phyloP scores from a whole-genome alignment of 1,140 invertebrate species.

The Drosophila burlai region DNA sequence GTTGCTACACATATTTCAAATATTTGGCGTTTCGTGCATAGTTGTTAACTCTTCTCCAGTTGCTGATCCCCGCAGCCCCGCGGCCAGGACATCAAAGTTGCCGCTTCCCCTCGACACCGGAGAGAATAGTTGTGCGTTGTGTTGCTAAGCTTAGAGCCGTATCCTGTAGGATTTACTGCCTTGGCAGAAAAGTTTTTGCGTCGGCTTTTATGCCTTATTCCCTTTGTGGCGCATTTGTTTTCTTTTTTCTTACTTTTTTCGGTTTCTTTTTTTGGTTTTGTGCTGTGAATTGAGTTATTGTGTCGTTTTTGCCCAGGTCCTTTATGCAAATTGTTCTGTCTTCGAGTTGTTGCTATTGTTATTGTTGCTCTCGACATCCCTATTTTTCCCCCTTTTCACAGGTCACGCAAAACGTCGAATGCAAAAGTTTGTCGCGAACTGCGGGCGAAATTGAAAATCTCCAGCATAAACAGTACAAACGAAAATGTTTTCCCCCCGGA shows the following conservation, averaged over 20 bases:
- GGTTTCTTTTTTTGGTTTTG: slow-evolving; percentile 43
- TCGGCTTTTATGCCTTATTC: slow-evolving; percentile 63
- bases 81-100: slow-evolving; percentile 63
- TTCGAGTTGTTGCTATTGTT: slow-evolving; percentile 38
- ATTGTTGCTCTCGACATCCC: slow-evolving; percentile 6
- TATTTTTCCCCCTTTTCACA: slow-evolving; percentile 27
- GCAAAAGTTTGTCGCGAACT: slow-evolving; percentile 35
- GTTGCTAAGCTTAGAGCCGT: slow-evolving; percentile 54
- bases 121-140: slow-evolving; percentile 64
- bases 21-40: slow-evolving; percentile 65
- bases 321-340: slow-evolving; percentile 69
- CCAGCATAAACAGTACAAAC: slow-evolving; percentile 38
- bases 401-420: slow-evolving; percentile 33
- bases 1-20: slow-evolving; percentile 72
- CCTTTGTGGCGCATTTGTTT: slow-evolving; percentile 62
- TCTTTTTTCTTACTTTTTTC: slow-evolving; percentile 18
- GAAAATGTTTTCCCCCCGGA: slow-evolving; percentile 30
- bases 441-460: slow-evolving; percentile 50
- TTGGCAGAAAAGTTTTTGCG: slow-evolving; percentile 53
- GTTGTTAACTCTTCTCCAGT: slow-evolving; percentile 53
- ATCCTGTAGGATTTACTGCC: slow-evolving; percentile 58
- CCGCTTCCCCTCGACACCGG: slow-evolving; percentile 52
- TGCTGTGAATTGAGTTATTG: slow-evolving; percentile 75
- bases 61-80: slow-evolving; percentile 9
- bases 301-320: slow-evolving; percentile 46